Evolutionary conservation across 2,797 vertebrate genomes (phyloP), one percentile per base, ranked within the genome.

Genomic region (Hydrolagus colliei): DNA sequence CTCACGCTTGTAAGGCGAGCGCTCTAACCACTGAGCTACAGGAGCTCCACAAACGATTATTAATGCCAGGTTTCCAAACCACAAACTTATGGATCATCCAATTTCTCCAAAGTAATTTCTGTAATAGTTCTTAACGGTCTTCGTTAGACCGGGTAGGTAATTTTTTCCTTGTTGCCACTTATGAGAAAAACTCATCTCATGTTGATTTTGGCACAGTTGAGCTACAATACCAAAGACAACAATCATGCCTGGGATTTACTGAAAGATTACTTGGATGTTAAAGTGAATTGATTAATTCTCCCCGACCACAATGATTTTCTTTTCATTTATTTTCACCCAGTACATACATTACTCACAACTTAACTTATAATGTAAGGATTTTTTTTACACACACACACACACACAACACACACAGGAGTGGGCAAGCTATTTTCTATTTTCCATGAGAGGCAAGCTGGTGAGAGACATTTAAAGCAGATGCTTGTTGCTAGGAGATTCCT

Each of bases 401-500:
- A 27, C 27, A 27, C 27, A 27, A 27, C 27, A 27, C 27, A 27
- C 27, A 41, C 73, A 75, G 13, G 35, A 18, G 41, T 6, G 35
- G 9, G 10, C 8, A 59, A 1, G 41, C n/a, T 76, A 59, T 20
- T 76, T 76, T 74, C 16, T 76, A 35, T 76, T n/a, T 59, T 20
- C 2, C 41, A 76, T 35, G 16, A 76, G 20, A 52, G 18, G 6
- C n/a, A 59, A 76, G 20, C 59, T 18, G 2, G 16, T 59, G 74
- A 76, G 59, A 10, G 41, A 14, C 74, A 76, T 76, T 76, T 52
- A 61, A 20, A 59, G 41, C 74, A 76, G 20, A 16, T 52, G 41
- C n/a, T 59, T 76, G 74, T 76, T 59, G 74, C 74, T 76, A 59
- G 74, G 74, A n/a, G 74, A 76, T 76, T 12, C 11, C 74, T 76